Evolutionary conservation across 2,113 vertebrate species (phyloP), one percentile per base, ranked within the genome.

Genomic region (Oreotragus oreotragus): DNA sequence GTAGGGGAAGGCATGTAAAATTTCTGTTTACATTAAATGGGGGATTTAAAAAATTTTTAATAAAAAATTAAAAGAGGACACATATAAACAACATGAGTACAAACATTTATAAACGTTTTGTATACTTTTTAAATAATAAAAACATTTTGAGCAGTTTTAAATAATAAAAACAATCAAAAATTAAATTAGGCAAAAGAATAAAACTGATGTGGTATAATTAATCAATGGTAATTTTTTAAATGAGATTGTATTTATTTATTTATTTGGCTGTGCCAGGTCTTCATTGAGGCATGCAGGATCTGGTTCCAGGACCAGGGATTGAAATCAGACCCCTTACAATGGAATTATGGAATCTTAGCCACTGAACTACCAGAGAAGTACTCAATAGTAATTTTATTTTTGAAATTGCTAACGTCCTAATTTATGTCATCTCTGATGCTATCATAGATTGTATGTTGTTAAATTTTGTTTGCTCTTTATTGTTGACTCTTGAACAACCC

Each of bases 141-240:
- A 66, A 66, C 33, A 66, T 66, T 66, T n/a, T 66, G 64, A 33
- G 53, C 53, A 90, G 49, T 84, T 76, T 77, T 83, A 95, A 36
- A 49, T 47, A 33, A 79, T 33, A n/a, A 80, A 81, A 81, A 81
- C 4, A 92, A 66, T 77, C 13, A 91, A 95, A 87, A 94, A 66
- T 91, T 87, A 57, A 90, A 93, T 90, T 27, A 76, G 8, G 33
- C 47, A 84, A 84, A 96, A 94, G 10, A 89, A 90, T 55, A 95
- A 91, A 83, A 43, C 55, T 77, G 10, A 87, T 87, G 9, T 62
- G 6, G 39, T 21, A 81, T 33, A 93, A 77, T 60, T 86, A 91
- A 94, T 43, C 81, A 43, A 66, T 3, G 25, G 21, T 45, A 43
- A 87, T 36, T 36, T 36, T 70, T 70, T 11, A 0, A 36, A 70